Percentiles rank a stretch among this genome's conserved stretches.
phyloP scores from a whole-genome alignment of 2,797 vertebrate genomes.

The Diplodus sargus region DNA sequence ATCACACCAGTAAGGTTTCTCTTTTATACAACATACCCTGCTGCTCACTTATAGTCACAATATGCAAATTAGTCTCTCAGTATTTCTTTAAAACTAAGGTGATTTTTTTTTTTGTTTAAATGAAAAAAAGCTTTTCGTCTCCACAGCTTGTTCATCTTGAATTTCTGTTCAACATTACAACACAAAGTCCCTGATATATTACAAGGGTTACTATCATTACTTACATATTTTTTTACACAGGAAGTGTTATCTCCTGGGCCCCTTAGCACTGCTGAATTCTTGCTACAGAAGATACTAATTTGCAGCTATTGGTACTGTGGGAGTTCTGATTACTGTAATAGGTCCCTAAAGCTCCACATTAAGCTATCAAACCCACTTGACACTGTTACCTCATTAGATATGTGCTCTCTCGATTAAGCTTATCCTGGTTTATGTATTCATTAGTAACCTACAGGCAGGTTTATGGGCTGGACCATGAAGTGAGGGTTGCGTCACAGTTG shows the following conservation, averaged over 20 bases:
- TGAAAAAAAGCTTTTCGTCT: conserved; percentile 1
- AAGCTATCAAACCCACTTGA: background rate
- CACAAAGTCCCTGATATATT: background rate
- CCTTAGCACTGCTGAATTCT: background rate
- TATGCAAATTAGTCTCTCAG: background rate
- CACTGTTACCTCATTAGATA: background rate
- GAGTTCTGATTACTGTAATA: background rate
- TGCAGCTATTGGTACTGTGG: background rate
- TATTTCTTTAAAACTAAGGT: background rate
- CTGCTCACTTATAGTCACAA: conserved; percentile 49
- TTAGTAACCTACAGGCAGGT: background rate
- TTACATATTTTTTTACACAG: background rate
- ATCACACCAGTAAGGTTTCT: conserved; percentile 82
- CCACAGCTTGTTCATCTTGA: conserved; percentile 48
- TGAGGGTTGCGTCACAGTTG: background rate
- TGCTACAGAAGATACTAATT: background rate
- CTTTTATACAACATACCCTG: conserved; percentile 57
- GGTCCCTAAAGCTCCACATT: conserved; percentile 23
- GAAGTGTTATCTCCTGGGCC: background rate
- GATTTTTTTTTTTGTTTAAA: background rate
- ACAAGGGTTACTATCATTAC: no score
- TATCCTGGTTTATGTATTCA: conserved; percentile 6
- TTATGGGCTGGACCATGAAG: background rate
- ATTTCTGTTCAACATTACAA: conserved; percentile 50
- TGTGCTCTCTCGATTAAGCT: conserved; percentile 11